These are phyloP conservation scores for Ramphastos sulfuratus DNA, from an alignment of 2,113 vertebrate species.

Conservation along the genomic window DNA sequence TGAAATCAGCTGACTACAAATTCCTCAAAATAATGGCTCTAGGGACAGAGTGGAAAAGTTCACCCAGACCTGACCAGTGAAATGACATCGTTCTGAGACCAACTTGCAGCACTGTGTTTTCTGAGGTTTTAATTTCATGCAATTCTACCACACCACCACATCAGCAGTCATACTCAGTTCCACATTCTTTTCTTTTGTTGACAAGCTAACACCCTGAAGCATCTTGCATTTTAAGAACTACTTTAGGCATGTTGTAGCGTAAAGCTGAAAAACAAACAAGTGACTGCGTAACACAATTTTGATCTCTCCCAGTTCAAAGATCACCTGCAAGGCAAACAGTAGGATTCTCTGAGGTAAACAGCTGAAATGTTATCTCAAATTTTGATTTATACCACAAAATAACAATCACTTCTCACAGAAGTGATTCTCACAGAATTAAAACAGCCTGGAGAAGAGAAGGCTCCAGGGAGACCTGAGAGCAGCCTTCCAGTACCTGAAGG, in stretches of 20 bases:
- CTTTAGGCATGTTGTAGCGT: neutral
- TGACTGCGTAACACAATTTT: accelerated
- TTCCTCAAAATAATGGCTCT: neutral
- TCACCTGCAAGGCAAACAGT: neutral
- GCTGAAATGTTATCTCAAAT: neutral
- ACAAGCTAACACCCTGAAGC: neutral
- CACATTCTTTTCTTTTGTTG: neutral
- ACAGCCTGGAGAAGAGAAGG: too few species aligned
- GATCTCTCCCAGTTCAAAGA: neutral
- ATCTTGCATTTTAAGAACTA: neutral
- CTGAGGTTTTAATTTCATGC: neutral
- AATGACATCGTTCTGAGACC: neutral
- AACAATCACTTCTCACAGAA: neutral
- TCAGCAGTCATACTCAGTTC: neutral
- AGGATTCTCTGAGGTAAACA: neutral
- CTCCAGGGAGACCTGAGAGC: too few species aligned
- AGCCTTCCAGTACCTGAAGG: too few species aligned
- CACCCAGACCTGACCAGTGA: neutral
- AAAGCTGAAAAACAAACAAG: neutral
- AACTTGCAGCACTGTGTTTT: neutral
- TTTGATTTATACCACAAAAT: neutral
- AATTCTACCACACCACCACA: neutral
- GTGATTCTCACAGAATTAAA: too few species aligned
- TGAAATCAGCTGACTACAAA: neutral
- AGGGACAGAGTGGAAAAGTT: neutral